These are phyloP conservation scores for Polydrusus tereticollis DNA, from an alignment of 2,888 invertebrate species.

Conservation along the genomic window DNA sequence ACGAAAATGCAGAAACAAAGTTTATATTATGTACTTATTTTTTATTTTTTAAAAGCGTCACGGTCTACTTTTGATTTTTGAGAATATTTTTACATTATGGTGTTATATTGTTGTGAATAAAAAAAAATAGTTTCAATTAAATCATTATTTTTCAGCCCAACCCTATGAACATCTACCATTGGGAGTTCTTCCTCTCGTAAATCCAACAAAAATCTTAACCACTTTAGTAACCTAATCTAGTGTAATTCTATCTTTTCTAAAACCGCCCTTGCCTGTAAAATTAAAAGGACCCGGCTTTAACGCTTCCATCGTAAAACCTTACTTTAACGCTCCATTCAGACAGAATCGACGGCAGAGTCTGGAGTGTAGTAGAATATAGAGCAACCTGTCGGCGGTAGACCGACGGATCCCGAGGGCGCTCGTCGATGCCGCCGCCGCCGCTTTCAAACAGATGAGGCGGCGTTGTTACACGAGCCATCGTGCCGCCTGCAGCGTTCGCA, in stretches of 20 bases:
- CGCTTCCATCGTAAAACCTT: slow-evolving; percentile 37
- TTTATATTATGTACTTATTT: no score
- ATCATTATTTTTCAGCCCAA: no score
- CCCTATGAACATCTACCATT: no score
- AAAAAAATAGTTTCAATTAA: no score
- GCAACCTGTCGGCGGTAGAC: slow-evolving; percentile 35
- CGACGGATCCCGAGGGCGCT: slow-evolving; percentile 41
- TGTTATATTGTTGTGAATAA: no score
- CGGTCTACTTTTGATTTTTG: no score
- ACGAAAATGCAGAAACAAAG: no score
- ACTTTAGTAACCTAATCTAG: not conserved
- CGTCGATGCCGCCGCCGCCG: slow-evolving; percentile 15
- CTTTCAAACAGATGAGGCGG: slow-evolving; percentile 18
- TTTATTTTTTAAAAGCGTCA: no score
- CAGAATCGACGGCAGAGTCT: slow-evolving; percentile 16
- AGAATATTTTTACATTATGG: no score
- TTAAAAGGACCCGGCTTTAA: slow-evolving; percentile 25
- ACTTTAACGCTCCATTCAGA: slow-evolving; percentile 32
- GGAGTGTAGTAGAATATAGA: slow-evolving; percentile 27
- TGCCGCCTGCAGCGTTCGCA: slow-evolving; percentile 17
- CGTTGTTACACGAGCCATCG: slow-evolving; percentile 12
- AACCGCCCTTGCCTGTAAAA: not conserved
- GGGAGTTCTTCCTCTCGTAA: no score
- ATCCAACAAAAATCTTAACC: not conserved
- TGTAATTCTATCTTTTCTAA: not conserved